Base-by-base conservation (phyloP, 2,888 invertebrate species). In the Carpatolechia fugitivella region DNA sequence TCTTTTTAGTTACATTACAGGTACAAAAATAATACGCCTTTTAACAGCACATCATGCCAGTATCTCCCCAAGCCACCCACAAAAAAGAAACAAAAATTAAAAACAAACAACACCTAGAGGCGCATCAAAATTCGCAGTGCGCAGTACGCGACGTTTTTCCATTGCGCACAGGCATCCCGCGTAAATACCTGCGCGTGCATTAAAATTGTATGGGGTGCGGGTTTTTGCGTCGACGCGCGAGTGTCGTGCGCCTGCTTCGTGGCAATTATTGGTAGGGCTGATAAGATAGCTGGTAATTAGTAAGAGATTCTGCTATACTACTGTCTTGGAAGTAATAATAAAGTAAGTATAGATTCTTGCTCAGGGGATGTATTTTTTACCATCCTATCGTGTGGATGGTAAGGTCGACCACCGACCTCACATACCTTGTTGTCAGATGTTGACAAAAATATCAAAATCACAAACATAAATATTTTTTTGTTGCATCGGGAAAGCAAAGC, bases 191-290 rank as follows among this genome's bases (percentile, higher is more conserved):
- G 66, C 59, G 76, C 72, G 73, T 76, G 81, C 87, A 88, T 88
- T 87, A 87, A 87, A 86, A 86, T 87, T 86, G 85, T 84, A 84
- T 82, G 77, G 79, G 76, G 76, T 76, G 76, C 67, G 58, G 60
- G 69, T 82, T 87, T 86, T 86, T 86, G 79, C 59, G 54, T 50
- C 68, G 4, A 11, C 16, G 20, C 18, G n/a, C 47, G 24, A 41
- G 33, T 14, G 44, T 44, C 24, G 29, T 44, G 24, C 44, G 44
- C 13, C 24, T 29, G 13, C 44, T 18, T 46, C 13, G 20, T 16
- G n/a, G 47, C 30, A 47, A 31, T 47, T 47, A 47, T 47, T 47
- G 47, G 55, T 52, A 62, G 60, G 61, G 40, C 11, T 41, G 40
- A 18, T 41, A 8, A 20, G 62, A 69, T 69, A 69, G 66, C 68